Base-by-base conservation (phyloP, 2,113 vertebrate species). In the Falcunculus frontatus region DNA sequence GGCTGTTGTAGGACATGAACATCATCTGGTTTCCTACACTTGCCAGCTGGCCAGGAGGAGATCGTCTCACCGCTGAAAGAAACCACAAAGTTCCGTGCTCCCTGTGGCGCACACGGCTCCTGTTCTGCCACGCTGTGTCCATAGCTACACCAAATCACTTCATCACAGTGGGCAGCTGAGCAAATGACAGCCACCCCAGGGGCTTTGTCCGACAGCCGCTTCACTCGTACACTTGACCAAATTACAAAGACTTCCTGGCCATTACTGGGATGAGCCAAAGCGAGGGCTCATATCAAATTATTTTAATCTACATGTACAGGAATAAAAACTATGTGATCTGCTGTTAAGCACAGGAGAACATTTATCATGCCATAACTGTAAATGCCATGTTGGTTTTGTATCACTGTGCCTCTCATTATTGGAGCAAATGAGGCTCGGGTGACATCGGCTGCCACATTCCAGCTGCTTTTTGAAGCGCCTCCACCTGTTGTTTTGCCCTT, bases 401-500 rank as follows among this genome's bases (percentile, higher is more conserved):
- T 95, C 95, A 70, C 90, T 70, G 63, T 4, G 30, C 4, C 7
- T 64, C 94, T 96, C 88, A 47, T 92, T 96, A 93, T 89, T 95
- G 84, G 83, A 95, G 93, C 87, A 96, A 97, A 92, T 74, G 83
- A 95, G 89, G 76, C 91, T 96, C 75, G 64, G 89, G 73, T 95
- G 84, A 96, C 84, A 95, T 78, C 0, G 89, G 52, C 91, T 97
- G 94, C 69, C 89, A 92, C 93, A 92, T 96, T 93, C 95, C 93
- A 94, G 86, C 73, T 94, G 89, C 79, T 95, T 95, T 97, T 89
- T 93, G 95, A 95, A 95, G 89, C 5, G 11, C 64, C 27, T 90
- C 91, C 96, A 97, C 95, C 96, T 97, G 96, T 91, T 94, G 84
- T 92, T 93, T 95, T 92, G 93, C 83, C 83, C 76, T 91, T 96